A percentile compares a stretch with the other conserved stretches of the same genome.
These are phyloP conservation scores for Melanerpes formicivorus DNA, from an alignment of 2,113 vertebrate species.

Conservation along the genomic window DNA sequence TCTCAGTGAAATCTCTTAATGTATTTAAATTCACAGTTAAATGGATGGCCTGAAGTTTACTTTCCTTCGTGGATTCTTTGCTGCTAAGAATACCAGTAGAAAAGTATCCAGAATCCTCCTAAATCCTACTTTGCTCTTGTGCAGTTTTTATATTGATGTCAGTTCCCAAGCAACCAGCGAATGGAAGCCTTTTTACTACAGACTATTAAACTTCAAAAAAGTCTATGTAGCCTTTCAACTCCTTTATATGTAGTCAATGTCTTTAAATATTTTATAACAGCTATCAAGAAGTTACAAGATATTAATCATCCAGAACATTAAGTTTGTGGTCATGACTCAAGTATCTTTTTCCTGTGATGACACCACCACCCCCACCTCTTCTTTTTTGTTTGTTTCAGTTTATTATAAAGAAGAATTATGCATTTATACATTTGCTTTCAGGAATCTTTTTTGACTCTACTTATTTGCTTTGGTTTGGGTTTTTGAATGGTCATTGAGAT, in stretches of 20 bases:
- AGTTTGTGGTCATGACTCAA: background rate
- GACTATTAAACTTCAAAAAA: background rate
- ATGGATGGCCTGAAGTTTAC: background rate
- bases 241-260: background rate
- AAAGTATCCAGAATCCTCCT: background rate
- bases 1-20: background rate
- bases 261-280: conserved; percentile 29
- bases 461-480: background rate
- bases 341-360: background rate
- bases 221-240: background rate
- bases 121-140: background rate
- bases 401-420: background rate
- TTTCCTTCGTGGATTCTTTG: background rate
- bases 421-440: background rate
- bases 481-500: background rate
- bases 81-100: background rate
- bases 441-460: background rate
- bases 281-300: background rate
- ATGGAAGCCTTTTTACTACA: background rate
- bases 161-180: background rate
- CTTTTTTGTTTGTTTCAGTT: background rate
- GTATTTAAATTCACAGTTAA: background rate
- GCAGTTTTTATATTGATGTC: background rate
- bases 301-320: background rate
- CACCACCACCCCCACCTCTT: background rate